phyloP scores from a whole-genome alignment of 2,797 vertebrate species.

The Pitangus sulphuratus region DNA sequence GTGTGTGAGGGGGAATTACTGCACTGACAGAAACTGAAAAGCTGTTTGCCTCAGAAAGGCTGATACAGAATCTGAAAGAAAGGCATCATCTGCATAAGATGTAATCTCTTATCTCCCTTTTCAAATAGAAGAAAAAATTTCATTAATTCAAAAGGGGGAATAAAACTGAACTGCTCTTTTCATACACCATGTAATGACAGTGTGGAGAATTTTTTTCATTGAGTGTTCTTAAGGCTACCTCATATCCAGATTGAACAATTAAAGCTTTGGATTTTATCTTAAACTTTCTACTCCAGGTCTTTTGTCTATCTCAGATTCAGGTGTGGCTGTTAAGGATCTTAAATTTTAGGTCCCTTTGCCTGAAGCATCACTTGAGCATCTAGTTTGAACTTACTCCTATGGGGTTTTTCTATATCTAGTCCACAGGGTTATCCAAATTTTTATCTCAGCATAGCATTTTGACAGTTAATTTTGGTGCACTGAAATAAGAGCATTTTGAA shows the following conservation, averaged over 20 bases:
- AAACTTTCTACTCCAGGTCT: neutral
- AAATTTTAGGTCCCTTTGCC: neutral
- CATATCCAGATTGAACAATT: neutral
- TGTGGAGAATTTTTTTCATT: neutral
- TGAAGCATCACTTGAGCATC: neutral
- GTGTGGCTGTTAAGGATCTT: neutral
- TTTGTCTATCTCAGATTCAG: neutral
- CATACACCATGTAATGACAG: neutral
- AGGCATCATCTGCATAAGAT: neutral
- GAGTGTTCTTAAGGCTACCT: neutral
- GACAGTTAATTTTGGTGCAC: neutral
- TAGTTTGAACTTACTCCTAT: neutral
- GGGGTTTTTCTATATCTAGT: neutral
- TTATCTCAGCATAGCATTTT: neutral
- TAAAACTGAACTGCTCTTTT: neutral
- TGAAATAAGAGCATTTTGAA: neutral
- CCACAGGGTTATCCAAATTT: neutral
- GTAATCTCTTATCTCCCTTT: neutral
- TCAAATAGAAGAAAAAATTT: neutral
- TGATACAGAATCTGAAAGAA: neutral
- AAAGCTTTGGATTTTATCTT: neutral
- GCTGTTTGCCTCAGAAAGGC: neutral
- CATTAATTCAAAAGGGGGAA: neutral
- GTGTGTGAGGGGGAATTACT: neutral
- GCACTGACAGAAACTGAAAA: neutral